These are phyloP conservation scores for Dichetophora obliterata DNA, from an alignment of 2,888 invertebrate genomes.

Conservation along the genomic window DNA sequence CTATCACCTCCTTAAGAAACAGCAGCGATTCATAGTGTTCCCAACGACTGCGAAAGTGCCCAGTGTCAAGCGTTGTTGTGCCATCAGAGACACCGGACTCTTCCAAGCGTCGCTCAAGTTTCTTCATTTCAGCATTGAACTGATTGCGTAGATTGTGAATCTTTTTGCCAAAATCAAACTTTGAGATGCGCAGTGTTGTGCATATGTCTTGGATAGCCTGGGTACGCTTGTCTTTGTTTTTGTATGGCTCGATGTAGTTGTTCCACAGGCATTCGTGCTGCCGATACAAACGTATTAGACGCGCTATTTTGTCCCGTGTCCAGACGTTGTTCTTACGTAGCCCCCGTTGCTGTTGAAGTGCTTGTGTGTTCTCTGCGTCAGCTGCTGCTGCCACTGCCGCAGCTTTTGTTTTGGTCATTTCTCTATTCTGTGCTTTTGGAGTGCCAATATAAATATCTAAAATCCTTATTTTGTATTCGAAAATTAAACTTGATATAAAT, in stretches of 20 bases:
- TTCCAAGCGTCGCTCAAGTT: slow-evolving; percentile 60
- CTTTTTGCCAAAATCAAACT: slow-evolving; percentile 66
- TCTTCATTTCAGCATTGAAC: slow-evolving; percentile 68
- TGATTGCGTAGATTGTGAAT: slow-evolving; percentile 68
- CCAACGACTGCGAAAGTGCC: slow-evolving; percentile 61
- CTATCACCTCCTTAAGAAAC: slow-evolving; percentile 64
- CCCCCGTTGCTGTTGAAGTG: not conserved
- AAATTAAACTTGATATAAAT: not conserved
- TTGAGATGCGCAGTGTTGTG: slow-evolving; percentile 56
- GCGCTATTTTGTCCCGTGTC: slow-evolving; percentile 63
- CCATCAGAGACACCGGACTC: slow-evolving; percentile 50
- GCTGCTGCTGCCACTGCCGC: not conserved
- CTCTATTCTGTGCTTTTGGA: not conserved
- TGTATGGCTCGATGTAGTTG: slow-evolving; percentile 63
- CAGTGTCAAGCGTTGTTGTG: slow-evolving; percentile 4
- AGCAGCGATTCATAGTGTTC: slow-evolving; percentile 66
- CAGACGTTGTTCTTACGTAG: slow-evolving; percentile 55
- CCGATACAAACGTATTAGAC: slow-evolving; percentile 63
- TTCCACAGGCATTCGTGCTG: slow-evolving; percentile 67
- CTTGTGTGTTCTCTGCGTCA: not conserved
- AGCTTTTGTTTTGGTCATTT: slow-evolving; percentile 37
- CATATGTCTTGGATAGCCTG: slow-evolving; percentile 64
- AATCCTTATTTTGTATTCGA: not conserved
- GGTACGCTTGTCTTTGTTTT: slow-evolving; percentile 61
- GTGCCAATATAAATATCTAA: not conserved